Base-by-base conservation (phyloP, 2,797 vertebrate genomes). In the Enteromius trimaculatus region DNA sequence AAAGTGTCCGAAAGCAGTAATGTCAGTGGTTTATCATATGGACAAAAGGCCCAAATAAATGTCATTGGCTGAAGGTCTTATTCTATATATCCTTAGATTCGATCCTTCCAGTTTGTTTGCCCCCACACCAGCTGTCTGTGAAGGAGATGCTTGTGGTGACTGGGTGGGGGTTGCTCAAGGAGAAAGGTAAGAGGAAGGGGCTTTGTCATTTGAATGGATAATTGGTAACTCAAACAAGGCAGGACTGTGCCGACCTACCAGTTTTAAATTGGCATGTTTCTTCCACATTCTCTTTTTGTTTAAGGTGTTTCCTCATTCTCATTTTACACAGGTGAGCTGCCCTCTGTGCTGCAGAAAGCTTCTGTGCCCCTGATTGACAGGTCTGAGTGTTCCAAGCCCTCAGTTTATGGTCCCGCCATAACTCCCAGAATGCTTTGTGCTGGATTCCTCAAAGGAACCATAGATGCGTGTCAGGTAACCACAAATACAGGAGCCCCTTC, bases 401-500 rank as follows among this genome's bases (percentile, higher is more conserved):
- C 88, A 0, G 89, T 93, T 0, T 96, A 96, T 79, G 91, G 91
- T 1, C 91, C 92, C 1, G 90, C 92, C 0, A 89, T 96, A 44
- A 93, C 91, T 0, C n/a, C 90, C 64, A 90, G 77, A 86, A 96
- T 96, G 95, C 79, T 96, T 69, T 95, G 95, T 1, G 95, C 95
- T 0, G 95, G 95, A 21, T 81, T 86, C 77, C 86, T 87, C 0
- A 77, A 90, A 4, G 95, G 95, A 0, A 91, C 91, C 0, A 89
- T 90, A 66, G 95, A 96, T 89, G 90, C 95, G 21, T 96, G 95
- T 90, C 95, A 96, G 94, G 95, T 96, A 87, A 84, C n/a, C 2
- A 29, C 14, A 64, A 75, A 47, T 49, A 23, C 5, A 23, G 71
- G 1, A 29, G n/a, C 17, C 3, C 3, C 23, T 47, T 44, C 42